Base-by-base conservation (phyloP, 1,140 invertebrate species). In the Idris sp. region DNA sequence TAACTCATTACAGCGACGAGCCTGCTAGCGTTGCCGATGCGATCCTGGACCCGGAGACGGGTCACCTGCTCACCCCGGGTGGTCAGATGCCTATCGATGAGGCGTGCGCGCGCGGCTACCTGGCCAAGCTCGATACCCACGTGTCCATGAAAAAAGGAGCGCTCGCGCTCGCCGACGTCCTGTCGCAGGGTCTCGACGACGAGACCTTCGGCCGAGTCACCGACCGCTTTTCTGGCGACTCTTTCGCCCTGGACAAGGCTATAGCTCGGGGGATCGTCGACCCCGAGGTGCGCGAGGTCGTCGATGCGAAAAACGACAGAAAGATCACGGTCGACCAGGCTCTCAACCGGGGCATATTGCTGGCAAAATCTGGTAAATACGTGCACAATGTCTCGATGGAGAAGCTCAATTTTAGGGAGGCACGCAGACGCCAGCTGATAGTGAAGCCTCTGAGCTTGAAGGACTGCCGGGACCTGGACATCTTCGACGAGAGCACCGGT, bases 361-460 rank as follows among this genome's bases (percentile, higher is more conserved):
- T 95, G 87, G 89, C 91, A 2, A 92, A 94, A 82, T 89, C 91
- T 53, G 93, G 95, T 58, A 93, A 92, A 74, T 97, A 94, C 80
- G 84, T 94, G 51, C 92, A 97, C 77, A 90, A 90, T 74, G 80
- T 91, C 35, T 92, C 90, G 31, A 90, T 92, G 82, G 92, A 95
- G 82, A 93, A 92, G 81, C 79, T 97, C 22, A 89, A 91, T 22
- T 91, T 97, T 33, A 89, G 91, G 65, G 93, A 97, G 82, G 97
- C 97, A 25, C 89, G 92, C 54, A 90, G 91, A 68, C 89, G 93
- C 51, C 90, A 93, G 41, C 87, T 96, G 19, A 94, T 99, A 59
- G 90, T 92, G 13, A 96, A 95, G 88, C 97, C 97, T 0, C 91
- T 96, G 87, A 96, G 95, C 4, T 88, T 99, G 4, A 95, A 96